Conservation (phyloP, 2,888 invertebrate genomes). For the Thumatha senex region DNA sequence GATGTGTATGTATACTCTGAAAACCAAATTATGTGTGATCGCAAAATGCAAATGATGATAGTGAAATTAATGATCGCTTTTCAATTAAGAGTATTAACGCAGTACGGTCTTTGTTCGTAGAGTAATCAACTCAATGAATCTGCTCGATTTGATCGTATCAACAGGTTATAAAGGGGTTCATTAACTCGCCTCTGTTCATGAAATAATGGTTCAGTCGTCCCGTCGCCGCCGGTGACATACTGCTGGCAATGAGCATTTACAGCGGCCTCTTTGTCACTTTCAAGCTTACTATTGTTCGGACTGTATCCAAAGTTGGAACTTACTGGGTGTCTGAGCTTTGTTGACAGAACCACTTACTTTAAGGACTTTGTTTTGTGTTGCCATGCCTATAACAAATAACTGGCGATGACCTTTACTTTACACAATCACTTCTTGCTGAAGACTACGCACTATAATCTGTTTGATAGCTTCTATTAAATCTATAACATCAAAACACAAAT, state of each 20-base stretch:
- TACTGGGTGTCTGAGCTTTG: no score
- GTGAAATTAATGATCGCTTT: constrained; percentile 18
- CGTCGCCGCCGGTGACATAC: background rate
- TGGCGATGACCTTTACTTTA: no score
- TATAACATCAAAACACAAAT: no score
- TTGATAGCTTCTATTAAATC: no score
- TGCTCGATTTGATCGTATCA: constrained; percentile 34
- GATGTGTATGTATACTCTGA: background rate
- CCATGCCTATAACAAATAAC: no score
- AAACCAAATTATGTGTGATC: background rate
- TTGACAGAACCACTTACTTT: no score
- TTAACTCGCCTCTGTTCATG: constrained; percentile 11
- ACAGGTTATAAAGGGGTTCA: constrained; percentile 35
- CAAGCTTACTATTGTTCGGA: background rate
- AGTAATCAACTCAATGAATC: constrained; percentile 29
- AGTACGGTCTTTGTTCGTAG: constrained; percentile 19
- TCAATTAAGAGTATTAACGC: constrained; percentile 32
- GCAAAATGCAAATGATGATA: constrained; percentile 11
- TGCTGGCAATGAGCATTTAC: background rate
- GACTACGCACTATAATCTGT: no score
- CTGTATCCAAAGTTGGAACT: background rate
- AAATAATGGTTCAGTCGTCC: background rate
- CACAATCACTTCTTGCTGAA: no score
- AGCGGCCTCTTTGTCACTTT: background rate
- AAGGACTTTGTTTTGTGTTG: no score